Percentiles rank a stretch among this genome's conserved stretches.
These are phyloP conservation scores for Lates calcarifer DNA, from an alignment of 2,113 vertebrate genomes.

Conservation along the genomic window DNA sequence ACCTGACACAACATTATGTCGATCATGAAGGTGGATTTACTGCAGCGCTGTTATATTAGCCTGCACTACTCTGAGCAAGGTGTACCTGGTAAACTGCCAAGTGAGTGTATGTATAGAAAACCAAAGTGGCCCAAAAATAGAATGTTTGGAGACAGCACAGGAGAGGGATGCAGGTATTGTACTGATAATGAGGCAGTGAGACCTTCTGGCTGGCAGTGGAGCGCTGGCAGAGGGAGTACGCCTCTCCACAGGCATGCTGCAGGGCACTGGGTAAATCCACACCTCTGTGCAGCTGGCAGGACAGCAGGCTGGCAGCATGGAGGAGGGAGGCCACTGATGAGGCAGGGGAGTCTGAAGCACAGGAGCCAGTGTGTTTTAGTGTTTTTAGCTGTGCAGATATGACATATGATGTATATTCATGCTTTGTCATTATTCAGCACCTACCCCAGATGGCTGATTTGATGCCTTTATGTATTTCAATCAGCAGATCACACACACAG, in stretches of 20 bases:
- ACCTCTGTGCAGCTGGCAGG: constrained; percentile 91
- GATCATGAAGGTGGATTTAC: too few relatives aligned
- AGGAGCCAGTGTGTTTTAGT: not conserved
- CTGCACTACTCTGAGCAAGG: not conserved
- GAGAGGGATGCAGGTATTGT: not conserved
- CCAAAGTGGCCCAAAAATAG: not conserved
- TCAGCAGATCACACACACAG: constrained; percentile 89
- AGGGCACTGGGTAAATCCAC: constrained; percentile 89
- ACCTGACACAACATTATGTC: too few relatives aligned
- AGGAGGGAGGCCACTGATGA: constrained; percentile 89
- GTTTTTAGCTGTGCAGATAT: not conserved
- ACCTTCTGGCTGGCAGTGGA: constrained; percentile 89
- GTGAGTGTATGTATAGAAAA: not conserved
- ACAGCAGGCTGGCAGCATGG: constrained; percentile 87
- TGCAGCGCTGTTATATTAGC: too few relatives aligned
- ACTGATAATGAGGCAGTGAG: constrained; percentile 23
- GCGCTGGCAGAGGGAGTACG: constrained; percentile 89
- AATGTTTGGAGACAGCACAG: not conserved
- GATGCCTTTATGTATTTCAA: constrained; percentile 88
- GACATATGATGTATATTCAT: rapidly evolving
- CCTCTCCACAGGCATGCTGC: constrained; percentile 90
- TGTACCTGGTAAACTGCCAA: not conserved
- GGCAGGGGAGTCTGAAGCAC: constrained; percentile 86
- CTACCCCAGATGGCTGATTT: constrained; percentile 89
- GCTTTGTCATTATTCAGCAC: not conserved